Percentiles rank a stretch among this genome's conserved stretches.
These are phyloP conservation scores for Hoplodrina blanda DNA, from an alignment of 2,888 invertebrate species.

Conservation along the genomic window DNA sequence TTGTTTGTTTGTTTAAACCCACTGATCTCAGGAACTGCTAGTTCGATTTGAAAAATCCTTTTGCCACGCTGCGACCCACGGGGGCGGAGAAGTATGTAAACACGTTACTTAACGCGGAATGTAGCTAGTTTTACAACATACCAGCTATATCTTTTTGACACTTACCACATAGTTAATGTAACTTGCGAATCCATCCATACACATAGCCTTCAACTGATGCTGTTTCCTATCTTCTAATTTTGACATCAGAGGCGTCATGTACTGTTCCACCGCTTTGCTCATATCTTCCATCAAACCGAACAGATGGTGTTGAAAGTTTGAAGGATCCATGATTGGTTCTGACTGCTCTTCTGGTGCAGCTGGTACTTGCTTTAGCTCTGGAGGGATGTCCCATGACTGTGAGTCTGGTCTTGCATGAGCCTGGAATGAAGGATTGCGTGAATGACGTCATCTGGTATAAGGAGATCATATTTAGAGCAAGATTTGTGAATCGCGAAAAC, in stretches of 20 bases:
- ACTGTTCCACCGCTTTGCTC: constrained; percentile 31
- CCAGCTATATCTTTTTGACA: background rate
- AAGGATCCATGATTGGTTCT: background rate
- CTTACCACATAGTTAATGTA: constrained; percentile 60
- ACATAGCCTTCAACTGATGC: constrained; percentile 24
- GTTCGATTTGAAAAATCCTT: no score
- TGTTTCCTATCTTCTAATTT: constrained; percentile 31
- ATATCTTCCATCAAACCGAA: constrained; percentile 38
- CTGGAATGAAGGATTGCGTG: constrained; percentile 20
- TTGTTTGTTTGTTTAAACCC: no score
- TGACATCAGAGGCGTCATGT: constrained; percentile 46
- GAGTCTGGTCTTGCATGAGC: constrained; percentile 41
- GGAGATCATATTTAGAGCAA: background rate
- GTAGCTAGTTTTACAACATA: no score
- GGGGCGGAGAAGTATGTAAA: no score
- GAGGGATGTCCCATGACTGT: background rate
- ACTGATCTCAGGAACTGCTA: no score
- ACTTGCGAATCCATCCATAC: constrained; percentile 25
- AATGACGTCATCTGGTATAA: background rate
- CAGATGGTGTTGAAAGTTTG: constrained; percentile 15
- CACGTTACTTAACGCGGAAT: no score
- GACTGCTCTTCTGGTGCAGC: background rate
- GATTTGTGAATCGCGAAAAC: constrained; percentile 1
- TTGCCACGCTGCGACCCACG: no score
- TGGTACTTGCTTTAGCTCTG: background rate